Percentiles rank a stretch among this genome's conserved stretches.
Conservation (phyloP, 2,888 invertebrate genomes). For the Nomada fabriciana region DNA sequence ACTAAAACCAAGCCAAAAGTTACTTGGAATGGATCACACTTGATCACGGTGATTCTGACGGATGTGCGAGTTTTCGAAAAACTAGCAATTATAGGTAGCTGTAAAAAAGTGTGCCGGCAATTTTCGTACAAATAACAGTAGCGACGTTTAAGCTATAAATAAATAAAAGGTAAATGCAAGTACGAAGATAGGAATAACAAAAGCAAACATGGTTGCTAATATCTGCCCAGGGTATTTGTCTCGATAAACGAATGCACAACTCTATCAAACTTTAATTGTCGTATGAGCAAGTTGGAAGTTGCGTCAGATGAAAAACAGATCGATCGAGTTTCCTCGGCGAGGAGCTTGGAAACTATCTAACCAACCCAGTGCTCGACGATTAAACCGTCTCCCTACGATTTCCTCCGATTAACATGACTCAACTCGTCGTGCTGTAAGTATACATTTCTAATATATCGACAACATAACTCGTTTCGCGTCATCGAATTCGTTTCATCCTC, state of each 20-base stretch:
- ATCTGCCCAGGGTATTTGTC: too few relatives aligned
- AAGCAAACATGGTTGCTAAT: too few relatives aligned
- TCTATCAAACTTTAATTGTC: slow-evolving; percentile 35
- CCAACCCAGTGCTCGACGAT: slow-evolving; percentile 16
- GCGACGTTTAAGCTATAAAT: too few relatives aligned
- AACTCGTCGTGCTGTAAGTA: slow-evolving; percentile 1
- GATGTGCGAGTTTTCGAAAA: too few relatives aligned
- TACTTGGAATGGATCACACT: too few relatives aligned
- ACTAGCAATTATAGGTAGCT: too few relatives aligned
- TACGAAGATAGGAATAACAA: too few relatives aligned
- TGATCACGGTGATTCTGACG: too few relatives aligned
- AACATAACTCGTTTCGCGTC: slow-evolving; percentile 28
- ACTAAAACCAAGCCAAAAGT: too few relatives aligned
- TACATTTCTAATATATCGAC: slow-evolving; percentile 14
- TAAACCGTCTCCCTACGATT: slow-evolving; percentile 4
- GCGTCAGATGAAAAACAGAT: slow-evolving; percentile 69
- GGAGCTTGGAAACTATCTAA: slow-evolving; percentile 26
- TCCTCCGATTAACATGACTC: not conserved
- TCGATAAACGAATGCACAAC: slow-evolving; percentile 3
- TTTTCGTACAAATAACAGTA: too few relatives aligned
- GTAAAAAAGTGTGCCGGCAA: too few relatives aligned
- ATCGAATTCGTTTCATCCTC: slow-evolving; percentile 16
- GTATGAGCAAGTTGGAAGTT: slow-evolving; percentile 44
- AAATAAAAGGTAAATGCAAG: too few relatives aligned
- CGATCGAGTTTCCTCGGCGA: slow-evolving; percentile 52